Conservation (phyloP, 2,888 invertebrate species). For the Polydesmus complanatus region DNA sequence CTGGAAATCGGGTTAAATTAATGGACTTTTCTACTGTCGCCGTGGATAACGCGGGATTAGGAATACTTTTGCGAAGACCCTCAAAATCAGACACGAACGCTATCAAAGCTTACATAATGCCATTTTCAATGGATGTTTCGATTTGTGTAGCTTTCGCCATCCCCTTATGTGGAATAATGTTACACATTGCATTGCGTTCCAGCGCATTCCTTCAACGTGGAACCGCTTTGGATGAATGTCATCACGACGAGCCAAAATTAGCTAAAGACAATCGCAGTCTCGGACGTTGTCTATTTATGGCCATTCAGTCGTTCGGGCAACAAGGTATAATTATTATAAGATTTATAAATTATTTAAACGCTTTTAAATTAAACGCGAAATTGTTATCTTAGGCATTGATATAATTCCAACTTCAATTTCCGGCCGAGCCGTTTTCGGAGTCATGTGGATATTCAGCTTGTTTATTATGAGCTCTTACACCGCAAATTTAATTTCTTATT, state of each 20-base stretch:
- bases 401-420: slow-evolving; percentile 3
- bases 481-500: slow-evolving; percentile 15
- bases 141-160: slow-evolving; percentile 7
- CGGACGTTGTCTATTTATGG: slow-evolving; percentile 9
- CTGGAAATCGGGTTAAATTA: slow-evolving; percentile 5
- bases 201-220: background rate
- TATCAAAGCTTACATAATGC: slow-evolving; percentile 14
- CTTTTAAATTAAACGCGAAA: too few relatives aligned
- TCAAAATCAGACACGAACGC: slow-evolving; percentile 10
- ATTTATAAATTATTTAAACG: background rate
- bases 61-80: slow-evolving; percentile 13
- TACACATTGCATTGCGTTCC: background rate
- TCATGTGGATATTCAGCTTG: slow-evolving; percentile 15
- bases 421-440: slow-evolving; percentile 5
- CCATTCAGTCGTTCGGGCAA: slow-evolving; percentile 10
- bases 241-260: background rate
- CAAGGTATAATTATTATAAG: slow-evolving; percentile 5
- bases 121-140: slow-evolving; percentile 10
- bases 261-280: slow-evolving; percentile 5
- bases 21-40: slow-evolving; percentile 13
- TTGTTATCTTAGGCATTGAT: slow-evolving; percentile 9
- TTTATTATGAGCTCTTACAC: slow-evolving; percentile 16
- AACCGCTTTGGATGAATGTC: background rate
- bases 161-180: slow-evolving; percentile 4
- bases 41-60: slow-evolving; percentile 9